Evolutionary conservation across 2,797 vertebrate genomes (phyloP).

Genomic region (Eidolon dupreanum): DNA sequence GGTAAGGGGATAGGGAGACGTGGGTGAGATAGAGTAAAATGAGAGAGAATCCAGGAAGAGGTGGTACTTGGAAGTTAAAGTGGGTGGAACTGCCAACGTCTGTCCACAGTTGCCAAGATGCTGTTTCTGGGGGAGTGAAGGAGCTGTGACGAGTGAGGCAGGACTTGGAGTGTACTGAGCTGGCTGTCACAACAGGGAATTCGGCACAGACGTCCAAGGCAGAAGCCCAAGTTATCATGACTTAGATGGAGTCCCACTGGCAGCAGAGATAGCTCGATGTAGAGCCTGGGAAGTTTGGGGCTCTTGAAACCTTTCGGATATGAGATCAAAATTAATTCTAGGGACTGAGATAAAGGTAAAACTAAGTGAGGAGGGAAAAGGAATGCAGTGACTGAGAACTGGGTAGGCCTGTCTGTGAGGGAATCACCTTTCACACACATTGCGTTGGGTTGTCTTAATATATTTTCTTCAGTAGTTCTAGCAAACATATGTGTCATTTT

Average conservation of each 20-base stretch:
- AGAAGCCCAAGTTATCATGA: not conserved
- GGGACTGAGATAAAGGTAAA: not conserved
- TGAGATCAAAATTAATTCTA: not conserved
- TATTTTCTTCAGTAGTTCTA: not conserved
- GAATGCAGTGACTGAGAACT: not conserved
- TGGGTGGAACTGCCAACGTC: not conserved
- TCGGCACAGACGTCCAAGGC: not conserved
- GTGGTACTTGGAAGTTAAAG: not conserved
- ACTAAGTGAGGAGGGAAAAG: not conserved
- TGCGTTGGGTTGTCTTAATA: not conserved
- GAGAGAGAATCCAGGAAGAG: not conserved
- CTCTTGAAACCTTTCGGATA: not conserved
- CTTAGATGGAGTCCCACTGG: not conserved
- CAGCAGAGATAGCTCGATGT: not conserved
- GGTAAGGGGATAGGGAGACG: not conserved
- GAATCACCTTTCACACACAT: not conserved
- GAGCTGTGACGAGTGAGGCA: not conserved
- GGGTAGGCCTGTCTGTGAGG: not conserved
- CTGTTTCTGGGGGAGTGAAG: not conserved
- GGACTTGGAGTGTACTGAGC: not conserved
- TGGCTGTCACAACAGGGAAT: not conserved
- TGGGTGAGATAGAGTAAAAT: not conserved
- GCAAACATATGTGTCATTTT: not conserved
- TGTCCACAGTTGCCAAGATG: not conserved
- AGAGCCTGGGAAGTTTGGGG: not conserved